A percentile compares a stretch with the other conserved stretches of the same genome.
Conservation (phyloP, 2,888 invertebrate genomes). For the Micropterix aruncella region DNA sequence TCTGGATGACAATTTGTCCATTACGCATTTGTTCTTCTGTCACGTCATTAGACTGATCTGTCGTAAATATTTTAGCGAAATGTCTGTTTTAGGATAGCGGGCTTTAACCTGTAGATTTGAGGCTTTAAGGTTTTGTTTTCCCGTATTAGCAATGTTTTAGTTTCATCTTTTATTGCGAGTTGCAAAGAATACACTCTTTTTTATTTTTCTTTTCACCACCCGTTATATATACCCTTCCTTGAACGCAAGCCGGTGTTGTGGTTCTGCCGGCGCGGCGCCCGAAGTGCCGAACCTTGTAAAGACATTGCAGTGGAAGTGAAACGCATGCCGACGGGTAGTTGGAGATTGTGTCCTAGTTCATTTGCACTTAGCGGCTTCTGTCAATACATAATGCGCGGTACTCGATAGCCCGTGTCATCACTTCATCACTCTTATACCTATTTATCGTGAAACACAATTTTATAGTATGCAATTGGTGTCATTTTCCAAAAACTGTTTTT, state of each 20-base stretch:
- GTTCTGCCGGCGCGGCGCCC: background rate
- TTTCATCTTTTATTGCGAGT: conserved; percentile 12
- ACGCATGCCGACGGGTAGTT: conserved; percentile 9
- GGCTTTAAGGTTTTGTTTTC: conserved; percentile 25
- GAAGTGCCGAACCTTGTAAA: background rate
- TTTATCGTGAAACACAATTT: background rate
- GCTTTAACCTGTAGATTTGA: conserved; percentile 44
- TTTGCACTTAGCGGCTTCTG: background rate
- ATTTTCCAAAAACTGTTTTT: background rate
- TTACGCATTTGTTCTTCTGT: conserved; percentile 26
- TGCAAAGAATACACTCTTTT: conserved; percentile 9
- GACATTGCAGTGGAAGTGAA: conserved; percentile 3
- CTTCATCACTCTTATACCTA: background rate
- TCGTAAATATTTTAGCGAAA: conserved; percentile 19
- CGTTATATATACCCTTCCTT: background rate
- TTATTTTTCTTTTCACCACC: conserved; percentile 4
- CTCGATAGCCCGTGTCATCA: background rate
- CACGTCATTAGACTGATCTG: conserved; percentile 20
- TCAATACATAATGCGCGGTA: background rate
- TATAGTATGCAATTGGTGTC: background rate
- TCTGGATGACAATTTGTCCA: conserved; percentile 22
- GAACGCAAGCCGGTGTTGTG: background rate
- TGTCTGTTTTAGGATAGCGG: conserved; percentile 40
- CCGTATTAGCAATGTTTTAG: conserved; percentile 25
- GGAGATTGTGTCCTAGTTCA: background rate